Percentiles rank a stretch among this genome's conserved stretches.
Evolutionary conservation across 2,113 vertebrate genomes (phyloP).

Genomic region (Pelusios castaneus): DNA sequence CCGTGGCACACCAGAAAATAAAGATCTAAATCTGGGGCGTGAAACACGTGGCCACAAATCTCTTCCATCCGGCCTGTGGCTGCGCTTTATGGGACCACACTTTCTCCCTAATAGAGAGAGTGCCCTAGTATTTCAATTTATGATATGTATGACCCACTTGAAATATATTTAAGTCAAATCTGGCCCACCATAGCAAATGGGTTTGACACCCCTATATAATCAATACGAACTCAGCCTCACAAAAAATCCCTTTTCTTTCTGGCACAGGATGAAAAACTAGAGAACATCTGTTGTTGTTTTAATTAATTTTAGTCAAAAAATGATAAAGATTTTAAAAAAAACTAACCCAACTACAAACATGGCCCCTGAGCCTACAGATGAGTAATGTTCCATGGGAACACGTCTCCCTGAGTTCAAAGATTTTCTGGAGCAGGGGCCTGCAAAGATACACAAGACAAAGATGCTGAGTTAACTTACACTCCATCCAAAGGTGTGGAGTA

Average conservation of each 20-base stretch:
- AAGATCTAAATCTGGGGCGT: rapidly evolving
- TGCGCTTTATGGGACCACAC: too few species aligned
- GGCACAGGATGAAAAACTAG: neutral
- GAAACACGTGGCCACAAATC: too few species aligned
- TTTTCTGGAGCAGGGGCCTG: neutral
- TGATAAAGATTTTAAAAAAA: neutral
- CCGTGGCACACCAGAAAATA: rapidly evolving
- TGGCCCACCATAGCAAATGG: too few species aligned
- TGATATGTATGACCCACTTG: too few species aligned
- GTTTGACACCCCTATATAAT: too few species aligned
- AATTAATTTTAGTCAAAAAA: neutral
- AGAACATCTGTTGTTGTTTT: neutral
- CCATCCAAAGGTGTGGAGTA: neutral
- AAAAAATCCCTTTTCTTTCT: neutral
- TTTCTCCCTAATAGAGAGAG: too few species aligned
- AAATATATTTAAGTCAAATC: too few species aligned
- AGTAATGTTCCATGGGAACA: neutral
- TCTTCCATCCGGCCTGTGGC: too few species aligned
- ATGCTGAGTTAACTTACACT: neutral
- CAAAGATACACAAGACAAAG: neutral
- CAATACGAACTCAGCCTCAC: rapidly evolving
- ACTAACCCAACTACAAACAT: neutral
- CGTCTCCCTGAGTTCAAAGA: neutral
- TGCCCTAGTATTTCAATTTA: too few species aligned
- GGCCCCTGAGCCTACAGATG: neutral